phyloP scores from a whole-genome alignment of 2,113 vertebrate genomes.

The Madoqua kirkii region DNA sequence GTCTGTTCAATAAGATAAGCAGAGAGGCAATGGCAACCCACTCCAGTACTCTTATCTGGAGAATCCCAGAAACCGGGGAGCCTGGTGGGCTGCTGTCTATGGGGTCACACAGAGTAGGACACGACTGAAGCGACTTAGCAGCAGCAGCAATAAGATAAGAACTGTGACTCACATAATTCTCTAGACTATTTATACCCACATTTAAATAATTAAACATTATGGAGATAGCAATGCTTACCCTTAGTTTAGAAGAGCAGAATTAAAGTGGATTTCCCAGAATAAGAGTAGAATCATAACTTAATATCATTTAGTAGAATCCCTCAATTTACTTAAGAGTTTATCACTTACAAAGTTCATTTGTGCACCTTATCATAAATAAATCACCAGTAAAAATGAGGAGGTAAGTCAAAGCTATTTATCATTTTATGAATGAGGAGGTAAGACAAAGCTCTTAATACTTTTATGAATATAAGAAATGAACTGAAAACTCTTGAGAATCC shows the following conservation, averaged over 20 bases:
- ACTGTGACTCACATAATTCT: neutral
- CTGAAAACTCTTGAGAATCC: too few relatives aligned
- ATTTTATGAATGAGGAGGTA: neutral
- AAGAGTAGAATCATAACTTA: neutral
- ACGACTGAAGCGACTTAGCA: too few relatives aligned
- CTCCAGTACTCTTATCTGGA: too few relatives aligned
- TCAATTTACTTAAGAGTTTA: neutral
- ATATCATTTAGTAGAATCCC: neutral
- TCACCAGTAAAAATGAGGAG: neutral
- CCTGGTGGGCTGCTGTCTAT: too few relatives aligned
- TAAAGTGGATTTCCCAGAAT: neutral
- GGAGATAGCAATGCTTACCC: neutral
- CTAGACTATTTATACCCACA: neutral
- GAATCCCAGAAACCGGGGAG: too few relatives aligned
- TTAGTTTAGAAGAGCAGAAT: neutral
- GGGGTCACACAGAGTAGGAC: too few relatives aligned
- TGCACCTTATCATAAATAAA: neutral
- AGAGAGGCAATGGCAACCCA: too few relatives aligned
- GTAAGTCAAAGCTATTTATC: neutral
- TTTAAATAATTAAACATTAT: neutral
- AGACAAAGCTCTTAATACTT: neutral
- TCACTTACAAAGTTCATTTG: neutral
- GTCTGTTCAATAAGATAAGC: neutral
- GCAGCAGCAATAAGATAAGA: neutral
- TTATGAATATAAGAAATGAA: neutral